Conservation (phyloP, 1,140 invertebrate genomes). For the Leptinotarsa texana region DNA sequence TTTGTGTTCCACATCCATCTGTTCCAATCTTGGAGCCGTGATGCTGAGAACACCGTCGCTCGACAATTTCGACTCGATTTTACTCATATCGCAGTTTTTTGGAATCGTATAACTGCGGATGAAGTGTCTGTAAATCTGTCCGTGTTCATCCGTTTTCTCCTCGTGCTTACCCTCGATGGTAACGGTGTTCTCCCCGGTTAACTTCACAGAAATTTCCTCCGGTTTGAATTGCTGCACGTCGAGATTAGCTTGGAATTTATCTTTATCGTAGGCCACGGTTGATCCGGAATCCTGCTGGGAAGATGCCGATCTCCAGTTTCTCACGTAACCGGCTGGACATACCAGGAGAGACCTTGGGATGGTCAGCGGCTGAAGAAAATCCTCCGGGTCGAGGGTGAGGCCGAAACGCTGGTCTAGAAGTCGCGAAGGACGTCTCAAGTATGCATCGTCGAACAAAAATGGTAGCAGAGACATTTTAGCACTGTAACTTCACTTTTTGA, state of each 20-base stretch:
- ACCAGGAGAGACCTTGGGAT: background rate
- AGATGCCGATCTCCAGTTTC: slow-evolving; percentile 57
- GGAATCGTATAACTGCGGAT: slow-evolving; percentile 71
- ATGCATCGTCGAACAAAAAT: slow-evolving; percentile 32
- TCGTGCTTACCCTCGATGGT: slow-evolving; percentile 76
- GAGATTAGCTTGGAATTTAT: slow-evolving; percentile 70
- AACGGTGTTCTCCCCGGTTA: slow-evolving; percentile 70
- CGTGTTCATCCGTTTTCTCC: slow-evolving; percentile 75
- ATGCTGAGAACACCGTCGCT: slow-evolving; percentile 76
- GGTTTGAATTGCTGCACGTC: slow-evolving; percentile 87
- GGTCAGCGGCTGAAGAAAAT: slow-evolving; percentile 43
- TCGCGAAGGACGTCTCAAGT: slow-evolving; percentile 38
- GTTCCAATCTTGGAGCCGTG: slow-evolving; percentile 59
- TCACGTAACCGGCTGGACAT: slow-evolving; percentile 55
- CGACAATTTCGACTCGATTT: slow-evolving; percentile 69
- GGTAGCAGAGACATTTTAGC: slow-evolving; percentile 41
- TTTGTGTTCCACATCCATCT: slow-evolving; percentile 23
- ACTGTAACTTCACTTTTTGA: background rate
- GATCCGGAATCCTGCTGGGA: slow-evolving; percentile 54
- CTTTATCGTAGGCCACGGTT: slow-evolving; percentile 58
- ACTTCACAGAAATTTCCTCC: slow-evolving; percentile 80
- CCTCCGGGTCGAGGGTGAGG: slow-evolving; percentile 41
- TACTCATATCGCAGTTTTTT: slow-evolving; percentile 66
- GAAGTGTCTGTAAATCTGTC: slow-evolving; percentile 74
- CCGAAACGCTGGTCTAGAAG: slow-evolving; percentile 51